Percentiles rank a stretch among this genome's conserved stretches.
Conservation (phyloP, 2,888 invertebrate species). For the Cordilura impudica region DNA sequence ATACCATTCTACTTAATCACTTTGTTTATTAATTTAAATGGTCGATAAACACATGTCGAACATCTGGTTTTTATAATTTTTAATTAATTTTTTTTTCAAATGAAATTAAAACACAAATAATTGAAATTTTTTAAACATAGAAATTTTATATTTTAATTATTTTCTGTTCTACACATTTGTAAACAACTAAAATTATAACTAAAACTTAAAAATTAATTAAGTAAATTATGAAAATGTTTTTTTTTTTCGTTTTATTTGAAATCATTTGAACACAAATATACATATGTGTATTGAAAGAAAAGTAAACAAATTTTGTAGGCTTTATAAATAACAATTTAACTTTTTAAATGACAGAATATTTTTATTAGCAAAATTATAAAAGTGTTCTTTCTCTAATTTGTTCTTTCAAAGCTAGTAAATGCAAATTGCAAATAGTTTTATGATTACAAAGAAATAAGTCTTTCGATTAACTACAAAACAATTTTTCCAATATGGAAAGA, state of each 20-base stretch:
- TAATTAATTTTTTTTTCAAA: too few relatives aligned
- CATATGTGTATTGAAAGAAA: not conserved
- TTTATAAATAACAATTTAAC: not conserved
- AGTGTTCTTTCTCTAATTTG: not conserved
- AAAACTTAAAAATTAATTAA: constrained; percentile 55
- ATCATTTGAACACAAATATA: not conserved
- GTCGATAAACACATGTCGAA: too few relatives aligned
- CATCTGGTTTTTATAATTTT: too few relatives aligned
- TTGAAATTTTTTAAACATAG: constrained; percentile 3
- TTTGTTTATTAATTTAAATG: too few relatives aligned
- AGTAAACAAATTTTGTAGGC: not conserved
- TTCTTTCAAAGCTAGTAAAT: constrained; percentile 3
- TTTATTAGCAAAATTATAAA: not conserved
- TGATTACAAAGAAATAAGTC: constrained; percentile 39
- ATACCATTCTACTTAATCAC: too few relatives aligned
- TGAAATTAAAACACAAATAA: not conserved
- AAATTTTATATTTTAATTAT: constrained; percentile 9
- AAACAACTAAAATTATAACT: constrained; percentile 13
- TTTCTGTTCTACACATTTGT: constrained; percentile 32
- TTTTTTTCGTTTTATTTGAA: not conserved
- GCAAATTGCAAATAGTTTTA: constrained; percentile 24
- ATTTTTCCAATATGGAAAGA: constrained; percentile 65
- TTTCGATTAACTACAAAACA: constrained; percentile 57
- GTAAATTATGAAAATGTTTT: constrained; percentile 38
- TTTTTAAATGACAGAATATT: constrained; percentile 41